Evolutionary conservation across 2,113 vertebrate genomes (phyloP).

Genomic region (Hydrochoerus hydrochaeris): DNA sequence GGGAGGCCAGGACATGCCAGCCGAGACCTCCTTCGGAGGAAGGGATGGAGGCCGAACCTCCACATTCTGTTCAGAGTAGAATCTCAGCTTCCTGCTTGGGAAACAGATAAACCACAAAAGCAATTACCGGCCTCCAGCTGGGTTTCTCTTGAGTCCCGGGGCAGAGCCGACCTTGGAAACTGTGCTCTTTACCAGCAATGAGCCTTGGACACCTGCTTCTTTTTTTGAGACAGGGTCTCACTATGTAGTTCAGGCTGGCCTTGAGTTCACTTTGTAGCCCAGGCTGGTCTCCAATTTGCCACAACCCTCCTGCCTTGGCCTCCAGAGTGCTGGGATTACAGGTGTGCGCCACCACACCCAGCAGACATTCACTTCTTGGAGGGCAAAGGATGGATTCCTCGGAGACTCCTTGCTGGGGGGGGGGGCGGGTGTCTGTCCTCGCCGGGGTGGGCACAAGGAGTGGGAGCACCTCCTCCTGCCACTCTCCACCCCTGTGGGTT

Average conservation of each 20-base stretch:
- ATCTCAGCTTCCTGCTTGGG: background rate
- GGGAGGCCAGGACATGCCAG: background rate
- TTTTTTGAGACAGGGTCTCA: no score
- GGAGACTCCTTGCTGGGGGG: background rate
- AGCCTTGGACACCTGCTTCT: background rate
- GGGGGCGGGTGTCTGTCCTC: background rate
- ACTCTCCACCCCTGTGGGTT: background rate
- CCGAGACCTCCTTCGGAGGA: background rate
- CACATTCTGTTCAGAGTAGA: background rate
- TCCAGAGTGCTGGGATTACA: no score
- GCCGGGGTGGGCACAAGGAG: background rate
- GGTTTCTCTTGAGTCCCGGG: background rate
- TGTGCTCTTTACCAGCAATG: background rate
- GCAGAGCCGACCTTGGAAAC: background rate
- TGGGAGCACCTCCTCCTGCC: background rate
- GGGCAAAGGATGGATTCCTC: background rate
- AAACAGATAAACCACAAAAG: background rate
- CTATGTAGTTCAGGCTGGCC: no score
- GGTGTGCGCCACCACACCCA: no score
- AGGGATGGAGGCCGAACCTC: background rate
- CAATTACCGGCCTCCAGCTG: background rate
- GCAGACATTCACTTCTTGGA: no score
- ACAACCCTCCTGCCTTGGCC: no score
- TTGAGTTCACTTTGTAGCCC: no score
- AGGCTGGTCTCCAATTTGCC: no score